Percentiles rank a stretch among this genome's conserved stretches.
These are phyloP conservation scores for Gymnogyps californianus DNA, from an alignment of 2,113 vertebrate genomes.

Conservation along the genomic window DNA sequence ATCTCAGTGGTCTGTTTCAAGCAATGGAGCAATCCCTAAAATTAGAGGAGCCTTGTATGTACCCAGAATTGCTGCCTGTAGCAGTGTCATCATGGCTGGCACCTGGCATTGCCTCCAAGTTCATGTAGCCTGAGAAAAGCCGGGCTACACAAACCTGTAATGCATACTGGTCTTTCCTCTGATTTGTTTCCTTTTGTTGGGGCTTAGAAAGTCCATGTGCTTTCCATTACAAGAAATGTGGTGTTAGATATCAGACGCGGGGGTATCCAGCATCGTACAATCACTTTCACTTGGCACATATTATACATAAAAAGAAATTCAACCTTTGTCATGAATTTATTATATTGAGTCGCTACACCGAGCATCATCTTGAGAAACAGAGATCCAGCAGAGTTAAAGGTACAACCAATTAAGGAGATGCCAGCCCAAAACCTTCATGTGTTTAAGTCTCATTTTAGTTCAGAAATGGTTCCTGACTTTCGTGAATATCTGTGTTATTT, in stretches of 20 bases:
- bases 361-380: background rate
- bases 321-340: background rate
- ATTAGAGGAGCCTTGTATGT: background rate
- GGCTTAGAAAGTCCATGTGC: background rate
- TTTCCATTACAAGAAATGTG: background rate
- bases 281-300: background rate
- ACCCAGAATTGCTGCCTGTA: background rate
- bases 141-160: background rate
- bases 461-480: background rate
- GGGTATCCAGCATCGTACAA: background rate
- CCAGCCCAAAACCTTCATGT: background rate
- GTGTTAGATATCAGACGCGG: background rate
- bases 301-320: background rate
- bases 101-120: background rate
- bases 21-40: background rate
- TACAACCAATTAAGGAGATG: background rate
- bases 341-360: background rate
- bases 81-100: background rate
- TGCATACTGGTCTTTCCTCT: background rate
- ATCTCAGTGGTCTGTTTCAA: background rate
- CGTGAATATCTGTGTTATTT: constrained; percentile 22
- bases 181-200: background rate
- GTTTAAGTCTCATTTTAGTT: background rate
- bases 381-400: background rate
- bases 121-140: background rate